These are phyloP conservation scores for Epistrophella euchroma DNA, from an alignment of 2,888 invertebrate species.

Conservation along the genomic window DNA sequence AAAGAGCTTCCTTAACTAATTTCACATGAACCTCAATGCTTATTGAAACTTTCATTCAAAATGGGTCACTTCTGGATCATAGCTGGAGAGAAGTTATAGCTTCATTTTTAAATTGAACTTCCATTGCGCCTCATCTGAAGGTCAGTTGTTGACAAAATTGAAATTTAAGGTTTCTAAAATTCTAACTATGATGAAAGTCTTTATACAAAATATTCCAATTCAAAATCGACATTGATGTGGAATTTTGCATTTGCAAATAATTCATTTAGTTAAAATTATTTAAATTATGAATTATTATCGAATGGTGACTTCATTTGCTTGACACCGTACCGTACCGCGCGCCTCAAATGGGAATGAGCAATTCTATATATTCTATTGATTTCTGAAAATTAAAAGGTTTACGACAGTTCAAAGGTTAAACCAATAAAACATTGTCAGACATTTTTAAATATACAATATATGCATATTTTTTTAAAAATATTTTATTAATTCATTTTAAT, in stretches of 20 bases:
- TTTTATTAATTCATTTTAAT: constrained; percentile 39
- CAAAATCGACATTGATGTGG: not conserved
- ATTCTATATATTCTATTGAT: constrained; percentile 23
- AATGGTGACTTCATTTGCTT: constrained; percentile 30
- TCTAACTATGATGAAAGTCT: not conserved
- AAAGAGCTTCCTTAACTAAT: constrained; percentile 27
- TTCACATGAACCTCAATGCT: not conserved
- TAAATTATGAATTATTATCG: constrained; percentile 24
- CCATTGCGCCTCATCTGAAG: constrained; percentile 52
- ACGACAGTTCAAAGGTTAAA: constrained; percentile 40
- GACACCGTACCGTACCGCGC: not conserved
- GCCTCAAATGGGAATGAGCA: not conserved
- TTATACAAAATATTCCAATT: not conserved
- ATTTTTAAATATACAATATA: constrained; percentile 13
- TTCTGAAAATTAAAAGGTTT: constrained; percentile 13
- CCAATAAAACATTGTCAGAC: constrained; percentile 34
- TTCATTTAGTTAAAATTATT: not conserved
- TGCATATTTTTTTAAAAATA: constrained; percentile 22
- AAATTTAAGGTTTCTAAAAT: not conserved
- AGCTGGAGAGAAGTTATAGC: not conserved
- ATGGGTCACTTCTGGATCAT: constrained; percentile 38
- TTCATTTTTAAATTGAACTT: constrained; percentile 62
- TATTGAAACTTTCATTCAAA: not conserved
- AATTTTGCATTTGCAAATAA: constrained; percentile 20
- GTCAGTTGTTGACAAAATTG: constrained; percentile 7